Evolutionary conservation across 2,113 vertebrate genomes (phyloP).

Genomic region (Octodon degus): DNA sequence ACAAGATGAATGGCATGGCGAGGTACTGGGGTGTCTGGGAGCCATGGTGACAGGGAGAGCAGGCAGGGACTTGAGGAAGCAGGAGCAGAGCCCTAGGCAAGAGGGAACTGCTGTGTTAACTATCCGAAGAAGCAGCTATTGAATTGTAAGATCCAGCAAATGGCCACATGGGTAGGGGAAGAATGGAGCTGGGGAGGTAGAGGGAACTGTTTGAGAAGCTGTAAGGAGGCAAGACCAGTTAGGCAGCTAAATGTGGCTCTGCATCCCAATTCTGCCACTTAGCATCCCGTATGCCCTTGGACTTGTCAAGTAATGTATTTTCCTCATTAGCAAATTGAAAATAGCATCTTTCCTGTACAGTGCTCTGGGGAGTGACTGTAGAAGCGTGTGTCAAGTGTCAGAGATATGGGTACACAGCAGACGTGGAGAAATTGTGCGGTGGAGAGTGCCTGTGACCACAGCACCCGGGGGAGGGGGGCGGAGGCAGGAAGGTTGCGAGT

Average conservation of each 20-base stretch:
- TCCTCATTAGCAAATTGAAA: neutral
- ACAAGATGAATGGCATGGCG: fast-evolving
- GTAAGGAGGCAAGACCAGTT: neutral
- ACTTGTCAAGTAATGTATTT: neutral
- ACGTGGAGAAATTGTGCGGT: neutral
- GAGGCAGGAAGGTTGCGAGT: neutral
- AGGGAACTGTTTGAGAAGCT: neutral
- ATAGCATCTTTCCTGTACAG: neutral
- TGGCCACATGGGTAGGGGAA: neutral
- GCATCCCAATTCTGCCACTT: neutral
- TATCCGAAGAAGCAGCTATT: neutral
- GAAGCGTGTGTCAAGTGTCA: neutral
- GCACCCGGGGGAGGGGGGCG: neutral
- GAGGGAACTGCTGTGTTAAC: neutral
- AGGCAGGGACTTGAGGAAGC: neutral
- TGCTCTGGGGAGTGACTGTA: neutral
- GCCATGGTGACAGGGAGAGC: neutral
- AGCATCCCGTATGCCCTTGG: neutral
- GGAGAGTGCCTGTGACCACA: neutral
- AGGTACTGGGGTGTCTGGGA: neutral
- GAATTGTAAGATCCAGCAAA: neutral
- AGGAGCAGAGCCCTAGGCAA: neutral
- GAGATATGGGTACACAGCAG: neutral
- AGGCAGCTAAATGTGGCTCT: neutral
- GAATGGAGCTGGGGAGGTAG: neutral